Evolutionary conservation across 2,888 invertebrate species (phyloP).

Genomic region (Geophilus truncorum): DNA sequence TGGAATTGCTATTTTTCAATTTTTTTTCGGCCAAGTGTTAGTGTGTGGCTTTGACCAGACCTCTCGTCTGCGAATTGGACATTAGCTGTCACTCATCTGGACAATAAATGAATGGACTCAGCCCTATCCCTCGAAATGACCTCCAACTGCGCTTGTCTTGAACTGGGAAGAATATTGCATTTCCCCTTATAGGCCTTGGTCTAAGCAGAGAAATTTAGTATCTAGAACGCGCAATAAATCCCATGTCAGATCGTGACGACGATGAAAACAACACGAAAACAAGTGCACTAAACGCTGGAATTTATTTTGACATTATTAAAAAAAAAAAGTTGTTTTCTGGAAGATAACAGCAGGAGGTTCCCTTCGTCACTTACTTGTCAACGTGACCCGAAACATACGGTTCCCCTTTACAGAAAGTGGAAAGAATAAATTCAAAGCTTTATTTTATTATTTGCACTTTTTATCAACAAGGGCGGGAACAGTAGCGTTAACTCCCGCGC

Average conservation of each 20-base stretch:
- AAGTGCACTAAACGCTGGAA: slow-evolving; percentile 9
- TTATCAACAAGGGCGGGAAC: background rate
- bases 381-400: background rate
- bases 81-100: slow-evolving; percentile 21
- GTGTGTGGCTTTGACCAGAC: background rate
- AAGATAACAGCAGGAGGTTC: background rate
- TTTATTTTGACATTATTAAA: background rate
- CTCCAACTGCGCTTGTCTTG: background rate
- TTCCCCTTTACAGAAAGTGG: no score
- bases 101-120: slow-evolving; percentile 17
- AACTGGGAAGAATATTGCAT: background rate
- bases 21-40: no score
- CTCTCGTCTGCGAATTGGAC: background rate
- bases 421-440: background rate
- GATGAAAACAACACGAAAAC: slow-evolving; percentile 14
- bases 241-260: background rate
- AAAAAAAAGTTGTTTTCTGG: background rate
- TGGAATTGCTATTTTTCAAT: background rate
- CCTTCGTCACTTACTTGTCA: background rate
- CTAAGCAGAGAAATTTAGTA: background rate
- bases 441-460: background rate
- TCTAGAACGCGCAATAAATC: background rate
- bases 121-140: background rate
- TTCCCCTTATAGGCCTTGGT: background rate
- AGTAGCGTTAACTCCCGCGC: background rate